These are phyloP conservation scores for Rallus limicola DNA, from an alignment of 2,113 vertebrate species.

Conservation along the genomic window DNA sequence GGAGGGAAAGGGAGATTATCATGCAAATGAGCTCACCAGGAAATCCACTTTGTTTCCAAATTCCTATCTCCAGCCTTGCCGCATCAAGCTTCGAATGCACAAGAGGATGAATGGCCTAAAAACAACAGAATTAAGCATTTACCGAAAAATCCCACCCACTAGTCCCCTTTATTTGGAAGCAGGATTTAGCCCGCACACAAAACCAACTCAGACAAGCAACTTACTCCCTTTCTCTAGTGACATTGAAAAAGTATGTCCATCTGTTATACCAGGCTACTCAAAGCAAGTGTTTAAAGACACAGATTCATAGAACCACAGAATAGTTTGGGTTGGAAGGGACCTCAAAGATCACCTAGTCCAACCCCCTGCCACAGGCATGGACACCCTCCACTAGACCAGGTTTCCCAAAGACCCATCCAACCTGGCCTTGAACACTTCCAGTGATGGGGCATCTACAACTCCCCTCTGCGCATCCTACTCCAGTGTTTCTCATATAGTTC, in stretches of 20 bases:
- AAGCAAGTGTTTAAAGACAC: not conserved
- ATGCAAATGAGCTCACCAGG: slow-evolving; percentile 37
- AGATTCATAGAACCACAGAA: not conserved
- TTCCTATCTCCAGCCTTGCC: not conserved
- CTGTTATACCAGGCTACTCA: not conserved
- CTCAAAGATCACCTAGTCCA: not conserved
- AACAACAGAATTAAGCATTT: not conserved
- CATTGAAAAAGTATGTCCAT: not conserved
- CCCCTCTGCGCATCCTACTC: not conserved
- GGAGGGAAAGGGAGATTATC: not conserved
- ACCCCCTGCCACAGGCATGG: not conserved
- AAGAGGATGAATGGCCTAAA: slow-evolving; percentile 23
- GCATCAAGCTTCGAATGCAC: not conserved
- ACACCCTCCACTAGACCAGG: not conserved
- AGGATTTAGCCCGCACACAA: not conserved
- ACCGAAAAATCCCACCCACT: not conserved
- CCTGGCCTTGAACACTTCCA: not conserved
- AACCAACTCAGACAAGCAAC: not conserved
- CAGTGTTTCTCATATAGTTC: not conserved
- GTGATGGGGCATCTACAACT: not conserved
- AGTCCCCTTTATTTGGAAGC: not conserved
- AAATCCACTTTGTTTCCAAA: slow-evolving; percentile 44
- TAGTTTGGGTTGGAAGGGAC: not conserved
- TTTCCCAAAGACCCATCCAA: not conserved
- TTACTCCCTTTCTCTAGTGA: not conserved